Evolutionary conservation across 2,113 vertebrate species (phyloP), one percentile per base, ranked within the genome.

Genomic region (Salvelinus fontinalis): DNA sequence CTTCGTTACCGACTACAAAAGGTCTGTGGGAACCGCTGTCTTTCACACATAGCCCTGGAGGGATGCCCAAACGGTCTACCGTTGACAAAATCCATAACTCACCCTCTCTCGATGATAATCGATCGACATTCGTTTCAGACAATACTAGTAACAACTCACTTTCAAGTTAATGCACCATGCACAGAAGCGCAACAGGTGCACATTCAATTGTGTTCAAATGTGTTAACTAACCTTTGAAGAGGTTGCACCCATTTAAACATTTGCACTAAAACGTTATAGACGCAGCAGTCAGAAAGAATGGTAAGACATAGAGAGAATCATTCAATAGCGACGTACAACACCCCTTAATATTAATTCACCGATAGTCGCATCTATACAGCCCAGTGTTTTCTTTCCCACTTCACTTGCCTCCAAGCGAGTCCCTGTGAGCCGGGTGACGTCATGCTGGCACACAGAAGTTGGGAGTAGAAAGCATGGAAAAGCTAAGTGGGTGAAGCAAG

Each of bases 401-500:
- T 68, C 66, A 77, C 70, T 29, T 59, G 57, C 86, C 89, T 92
- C 69, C 82, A 48, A 92, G 92, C 77, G 89, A 7, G 59, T n/a
- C 85, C 77, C 90, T 75, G 39, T 89, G 88, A 85, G 88, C 48
- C 77, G 81, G 88, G 92, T 98, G 97, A 99, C 97, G 97, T 99
- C 96, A 98, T 89, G 85, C 92, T 90, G 87, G 90, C 92, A 89
- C n/a, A 54, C 93, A 87, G 93, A 94, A 95, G 93, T 92, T 93
- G 93, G 90, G 89, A 91, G 93, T 93, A 91, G 92, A 89, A 90
- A 84, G 90, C 86, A 76, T 88, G 88, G 94, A 88, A 94, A 95
- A 94, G 95, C 96, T 95, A 95, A 95, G 95, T 96, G 96, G 95
- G 94, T 94, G 90, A 89, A 93, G 95, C 95, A 95, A 94, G 95